phyloP scores from a whole-genome alignment of 2,888 invertebrate species.

The Macaria liturata region DNA sequence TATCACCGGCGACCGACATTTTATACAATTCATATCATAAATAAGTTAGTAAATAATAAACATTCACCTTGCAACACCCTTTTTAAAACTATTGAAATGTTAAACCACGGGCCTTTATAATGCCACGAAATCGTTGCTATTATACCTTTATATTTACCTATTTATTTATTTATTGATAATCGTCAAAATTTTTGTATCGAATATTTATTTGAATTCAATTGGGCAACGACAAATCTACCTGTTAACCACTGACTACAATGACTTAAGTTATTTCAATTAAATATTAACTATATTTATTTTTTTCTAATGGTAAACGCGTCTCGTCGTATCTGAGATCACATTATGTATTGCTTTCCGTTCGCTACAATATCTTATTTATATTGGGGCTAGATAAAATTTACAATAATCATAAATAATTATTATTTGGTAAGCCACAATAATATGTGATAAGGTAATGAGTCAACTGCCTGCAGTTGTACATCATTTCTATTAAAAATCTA shows the following conservation, averaged over 20 bases:
- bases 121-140: slow-evolving; percentile 54
- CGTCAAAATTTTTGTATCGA: slow-evolving; percentile 55
- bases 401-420: slow-evolving; percentile 4
- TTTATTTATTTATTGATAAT: slow-evolving; percentile 57
- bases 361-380: slow-evolving; percentile 20
- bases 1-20: slow-evolving; percentile 41
- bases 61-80: slow-evolving; percentile 73
- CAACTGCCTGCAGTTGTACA: slow-evolving; percentile 62
- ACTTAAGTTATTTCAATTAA: slow-evolving; percentile 71
- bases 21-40: slow-evolving; percentile 35
- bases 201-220: slow-evolving; percentile 47
- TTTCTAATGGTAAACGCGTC: slow-evolving; percentile 67
- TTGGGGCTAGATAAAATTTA: slow-evolving; percentile 29
- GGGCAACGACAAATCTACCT: slow-evolving; percentile 77
- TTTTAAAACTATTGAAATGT: slow-evolving; percentile 30
- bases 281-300: slow-evolving; percentile 70
- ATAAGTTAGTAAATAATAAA: slow-evolving; percentile 40
- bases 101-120: slow-evolving; percentile 22
- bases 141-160: not conserved
- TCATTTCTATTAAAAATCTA: slow-evolving; percentile 19
- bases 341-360: slow-evolving; percentile 27
- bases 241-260: slow-evolving; percentile 78
- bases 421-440: too few relatives aligned
- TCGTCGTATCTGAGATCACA: slow-evolving; percentile 54
- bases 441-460: slow-evolving; percentile 14